These are phyloP conservation scores for Ataeniobius toweri DNA, from an alignment of 2,797 vertebrate species.

Conservation along the genomic window DNA sequence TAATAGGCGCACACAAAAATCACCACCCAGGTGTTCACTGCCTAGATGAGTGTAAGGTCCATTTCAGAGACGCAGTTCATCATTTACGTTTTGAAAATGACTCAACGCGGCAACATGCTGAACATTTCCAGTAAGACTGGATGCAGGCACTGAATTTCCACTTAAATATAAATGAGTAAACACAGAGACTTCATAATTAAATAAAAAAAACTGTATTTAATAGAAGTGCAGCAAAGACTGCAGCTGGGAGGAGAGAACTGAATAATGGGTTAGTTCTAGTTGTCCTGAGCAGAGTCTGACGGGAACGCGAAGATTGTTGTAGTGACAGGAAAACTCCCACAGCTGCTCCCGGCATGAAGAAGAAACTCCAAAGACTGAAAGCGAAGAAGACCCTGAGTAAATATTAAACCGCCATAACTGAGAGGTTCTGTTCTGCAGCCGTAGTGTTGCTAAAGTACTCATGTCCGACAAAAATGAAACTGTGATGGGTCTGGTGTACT, in stretches of 20 bases:
- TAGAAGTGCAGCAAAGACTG: constrained; percentile 64
- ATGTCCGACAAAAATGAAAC: not conserved
- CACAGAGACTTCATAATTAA: constrained; percentile 7
- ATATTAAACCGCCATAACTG: constrained; percentile 30
- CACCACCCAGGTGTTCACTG: not conserved
- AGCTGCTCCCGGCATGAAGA: constrained; percentile 32
- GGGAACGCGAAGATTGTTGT: constrained; percentile 19
- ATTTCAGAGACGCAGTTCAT: not conserved
- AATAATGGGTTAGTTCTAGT: constrained; percentile 27
- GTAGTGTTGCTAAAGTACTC: constrained; percentile 9
- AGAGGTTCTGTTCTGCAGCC: constrained; percentile 39
- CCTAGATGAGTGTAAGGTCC: not conserved
- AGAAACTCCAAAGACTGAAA: constrained; percentile 3
- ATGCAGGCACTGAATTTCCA: not conserved
- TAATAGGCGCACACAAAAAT: not conserved
- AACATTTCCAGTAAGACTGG: not conserved
- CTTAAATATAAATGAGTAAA: constrained; percentile 17
- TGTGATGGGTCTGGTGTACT: not conserved
- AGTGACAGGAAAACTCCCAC: constrained; percentile 30
- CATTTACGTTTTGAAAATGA: not conserved
- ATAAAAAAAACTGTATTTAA: constrained; percentile 71
- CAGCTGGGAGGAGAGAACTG: constrained; percentile 32
- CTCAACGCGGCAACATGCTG: not conserved
- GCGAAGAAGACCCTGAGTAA: constrained; percentile 53
- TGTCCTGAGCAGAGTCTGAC: constrained; percentile 56